Evolutionary conservation across 2,113 vertebrate genomes (phyloP), one percentile per base, ranked within the genome.

Genomic region (Sterna hirundo): DNA sequence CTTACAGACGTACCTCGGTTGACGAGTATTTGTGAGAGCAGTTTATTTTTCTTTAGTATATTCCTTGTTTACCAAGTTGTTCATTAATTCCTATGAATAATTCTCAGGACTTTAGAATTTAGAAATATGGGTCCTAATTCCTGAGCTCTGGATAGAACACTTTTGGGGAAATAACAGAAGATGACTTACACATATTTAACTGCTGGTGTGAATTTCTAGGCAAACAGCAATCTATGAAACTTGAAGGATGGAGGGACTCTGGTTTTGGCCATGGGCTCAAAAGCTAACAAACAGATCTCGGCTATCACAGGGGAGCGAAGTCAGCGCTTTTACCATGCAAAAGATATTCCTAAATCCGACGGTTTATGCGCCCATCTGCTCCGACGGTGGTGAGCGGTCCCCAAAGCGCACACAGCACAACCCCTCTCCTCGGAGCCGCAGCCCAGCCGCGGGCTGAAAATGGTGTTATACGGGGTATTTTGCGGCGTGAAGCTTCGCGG

Each of bases 221-320:
- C 29, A 84, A 96, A 83, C 34, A 62, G 30, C 27, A 88, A 88
- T 93, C 92, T 90, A 69, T 66, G 55, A 42, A 93, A 66, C 64
- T 60, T 86, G 13, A 58, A 22, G 64, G 51, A 51, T 61, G 86
- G 26, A 4, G n/a, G 25, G 60, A 42, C n/a, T 74, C 32, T 38
- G 10, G 20, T 3, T 80, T 46, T 58, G 25, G 16, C 27, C 74
- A 16, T 6, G 3, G 27, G 2, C 65, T 58, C 27, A 34, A 64
- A 94, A 94, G 21, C 23, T 36, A 5, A 77, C 38, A 89, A 60
- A 54, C 1, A 46, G 10, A 80, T 38, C 62, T 93, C 9, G 3
- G 77, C 26, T 84, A 70, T 68, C 20, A 32, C 27, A 47, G 4
- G 32, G 32, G 5, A 81, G 27, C 25, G 17, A 92, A 83, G 32